A percentile compares a stretch with the other conserved stretches of the same genome.
Conservation (phyloP, 2,797 vertebrate species). For the Ptychadena robeensis region DNA sequence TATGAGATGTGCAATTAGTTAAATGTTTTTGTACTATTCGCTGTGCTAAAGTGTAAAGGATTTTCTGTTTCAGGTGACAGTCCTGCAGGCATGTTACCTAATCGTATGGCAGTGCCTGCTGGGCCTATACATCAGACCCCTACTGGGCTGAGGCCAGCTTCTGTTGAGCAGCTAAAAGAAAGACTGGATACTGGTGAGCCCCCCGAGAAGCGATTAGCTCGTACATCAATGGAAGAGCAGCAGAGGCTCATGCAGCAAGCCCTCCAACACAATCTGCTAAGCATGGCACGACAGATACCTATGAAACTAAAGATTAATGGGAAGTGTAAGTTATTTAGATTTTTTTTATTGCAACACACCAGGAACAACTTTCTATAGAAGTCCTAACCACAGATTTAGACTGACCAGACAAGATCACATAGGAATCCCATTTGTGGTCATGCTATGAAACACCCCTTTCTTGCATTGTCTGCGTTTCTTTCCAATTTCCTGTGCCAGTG, state of each 20-base stretch:
- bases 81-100: constrained; percentile 75
- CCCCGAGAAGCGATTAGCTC: constrained; percentile 84
- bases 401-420: too few relatives aligned
- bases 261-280: constrained; percentile 91
- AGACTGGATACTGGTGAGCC: constrained; percentile 85
- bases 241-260: constrained; percentile 94
- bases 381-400: too few relatives aligned
- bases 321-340: constrained; percentile 71
- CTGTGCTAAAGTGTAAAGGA: neutral
- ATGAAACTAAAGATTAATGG: constrained; percentile 82
- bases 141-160: constrained; percentile 78
- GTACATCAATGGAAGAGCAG: constrained; percentile 86
- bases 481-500: too few relatives aligned
- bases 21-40: neutral
- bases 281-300: constrained; percentile 83
- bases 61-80: constrained; percentile 76
- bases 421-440: too few relatives aligned
- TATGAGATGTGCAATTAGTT: too few relatives aligned
- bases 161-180: constrained; percentile 90
- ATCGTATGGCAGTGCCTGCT: constrained; percentile 78
- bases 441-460: too few relatives aligned
- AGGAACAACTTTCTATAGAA: neutral
- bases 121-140: constrained; percentile 81
- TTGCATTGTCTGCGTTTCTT: too few relatives aligned
- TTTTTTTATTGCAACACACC: neutral